Conservation (phyloP, 35 echinoderm and acorn worm genomes). For the Ophiothrix spiculata region DNA sequence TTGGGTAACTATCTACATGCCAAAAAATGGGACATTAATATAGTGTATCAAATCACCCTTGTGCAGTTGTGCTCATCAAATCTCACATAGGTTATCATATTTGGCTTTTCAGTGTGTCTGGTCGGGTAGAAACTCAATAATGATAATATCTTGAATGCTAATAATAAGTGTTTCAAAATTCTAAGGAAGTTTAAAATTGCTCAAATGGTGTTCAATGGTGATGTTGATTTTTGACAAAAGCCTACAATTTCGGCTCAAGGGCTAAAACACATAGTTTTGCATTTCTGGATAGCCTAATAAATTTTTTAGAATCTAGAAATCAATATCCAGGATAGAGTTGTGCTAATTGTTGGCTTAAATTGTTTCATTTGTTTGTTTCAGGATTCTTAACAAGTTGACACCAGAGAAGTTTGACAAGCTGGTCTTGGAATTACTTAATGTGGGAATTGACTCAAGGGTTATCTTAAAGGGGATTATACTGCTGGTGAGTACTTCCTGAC, state of each 20-base stretch:
- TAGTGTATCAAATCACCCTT: too few species aligned
- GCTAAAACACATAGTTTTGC: too few species aligned
- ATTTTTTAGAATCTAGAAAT: too few species aligned
- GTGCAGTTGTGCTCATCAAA: background rate
- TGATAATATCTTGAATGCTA: too few species aligned
- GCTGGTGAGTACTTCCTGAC: constrained; percentile 42
- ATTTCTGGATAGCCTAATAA: too few species aligned
- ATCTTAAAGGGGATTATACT: constrained; percentile 98
- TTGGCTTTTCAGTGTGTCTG: background rate
- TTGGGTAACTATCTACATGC: background rate
- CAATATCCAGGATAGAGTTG: too few species aligned
- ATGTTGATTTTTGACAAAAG: too few species aligned
- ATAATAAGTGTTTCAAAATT: too few species aligned
- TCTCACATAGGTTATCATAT: background rate
- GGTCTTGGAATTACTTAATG: constrained; percentile 86
- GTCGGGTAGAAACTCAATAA: background rate
- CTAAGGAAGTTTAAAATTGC: too few species aligned
- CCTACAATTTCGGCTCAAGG: too few species aligned
- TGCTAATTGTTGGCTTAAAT: too few species aligned
- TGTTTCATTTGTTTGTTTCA: constrained; percentile 39
- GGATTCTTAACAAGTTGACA: constrained; percentile 94
- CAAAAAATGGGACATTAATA: background rate
- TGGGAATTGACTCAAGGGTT: constrained; percentile 89
- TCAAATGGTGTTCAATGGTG: too few species aligned
- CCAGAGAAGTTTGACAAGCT: constrained; percentile 99